phyloP scores from a whole-genome alignment of 2,888 invertebrate species.

The Polyommatus iphigenia region DNA sequence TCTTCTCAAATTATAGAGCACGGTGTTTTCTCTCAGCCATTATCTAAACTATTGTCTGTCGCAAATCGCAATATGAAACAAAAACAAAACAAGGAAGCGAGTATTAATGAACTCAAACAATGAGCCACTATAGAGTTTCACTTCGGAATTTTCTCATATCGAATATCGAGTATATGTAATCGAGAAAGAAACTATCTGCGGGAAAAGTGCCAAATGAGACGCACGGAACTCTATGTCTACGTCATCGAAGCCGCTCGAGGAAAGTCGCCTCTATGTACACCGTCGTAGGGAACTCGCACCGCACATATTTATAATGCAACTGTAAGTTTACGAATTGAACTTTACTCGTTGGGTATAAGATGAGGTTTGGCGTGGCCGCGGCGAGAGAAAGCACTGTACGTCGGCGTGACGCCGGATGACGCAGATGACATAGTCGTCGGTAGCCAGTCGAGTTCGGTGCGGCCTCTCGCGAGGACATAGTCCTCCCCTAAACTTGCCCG shows the following conservation, averaged over 20 bases:
- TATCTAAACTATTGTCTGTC: constrained; percentile 21
- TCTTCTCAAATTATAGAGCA: constrained; percentile 20
- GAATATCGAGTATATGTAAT: constrained; percentile 55
- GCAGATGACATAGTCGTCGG: constrained; percentile 61
- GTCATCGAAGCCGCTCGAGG: constrained; percentile 41
- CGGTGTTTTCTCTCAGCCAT: neutral
- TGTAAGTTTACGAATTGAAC: constrained; percentile 47
- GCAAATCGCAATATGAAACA: constrained; percentile 31
- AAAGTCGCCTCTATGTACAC: constrained; percentile 51
- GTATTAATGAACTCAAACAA: constrained; percentile 38
- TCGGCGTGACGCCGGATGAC: constrained; percentile 70
- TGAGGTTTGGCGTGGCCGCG: constrained; percentile 50
- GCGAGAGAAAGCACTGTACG: constrained; percentile 78
- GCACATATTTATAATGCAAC: constrained; percentile 34
- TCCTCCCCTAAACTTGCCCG: constrained; percentile 43
- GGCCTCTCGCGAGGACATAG: constrained; percentile 56
- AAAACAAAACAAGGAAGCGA: constrained; percentile 32
- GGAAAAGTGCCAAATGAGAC: constrained; percentile 68
- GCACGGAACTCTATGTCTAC: constrained; percentile 64
- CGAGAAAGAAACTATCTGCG: constrained; percentile 64
- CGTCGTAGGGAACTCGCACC: constrained; percentile 55
- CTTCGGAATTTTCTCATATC: constrained; percentile 55
- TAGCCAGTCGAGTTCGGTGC: constrained; percentile 62
- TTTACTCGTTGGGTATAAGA: constrained; percentile 55
- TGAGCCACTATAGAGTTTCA: constrained; percentile 54